A percentile compares a stretch with the other conserved stretches of the same genome.
These are phyloP conservation scores for Eristalis intricaria DNA, from an alignment of 2,888 invertebrate genomes.

Conservation along the genomic window DNA sequence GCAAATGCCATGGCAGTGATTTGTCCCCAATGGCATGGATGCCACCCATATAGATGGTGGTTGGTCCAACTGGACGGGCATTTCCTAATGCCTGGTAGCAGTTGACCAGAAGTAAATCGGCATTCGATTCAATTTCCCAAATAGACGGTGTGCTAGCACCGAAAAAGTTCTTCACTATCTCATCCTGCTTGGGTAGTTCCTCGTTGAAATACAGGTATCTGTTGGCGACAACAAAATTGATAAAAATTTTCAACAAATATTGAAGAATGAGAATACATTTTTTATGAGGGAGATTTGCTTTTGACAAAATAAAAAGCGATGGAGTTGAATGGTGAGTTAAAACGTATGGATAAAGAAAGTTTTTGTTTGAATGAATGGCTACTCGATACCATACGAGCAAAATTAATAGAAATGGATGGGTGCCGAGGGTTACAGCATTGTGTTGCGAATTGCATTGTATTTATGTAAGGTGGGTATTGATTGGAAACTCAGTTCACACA, in stretches of 20 bases:
- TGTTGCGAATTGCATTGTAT: too few relatives aligned
- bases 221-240: conserved; percentile 14
- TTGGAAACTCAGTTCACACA: too few relatives aligned
- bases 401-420: too few relatives aligned
- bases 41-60: conserved; percentile 74
- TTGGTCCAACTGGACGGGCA: conserved; percentile 73
- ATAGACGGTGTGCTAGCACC: conserved; percentile 73
- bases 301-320: not conserved
- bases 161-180: conserved; percentile 74
- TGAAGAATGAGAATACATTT: conserved; percentile 15
- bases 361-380: too few relatives aligned
- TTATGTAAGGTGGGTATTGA: too few relatives aligned
- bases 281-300: not conserved
- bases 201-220: conserved; percentile 74
- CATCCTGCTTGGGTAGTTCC: conserved; percentile 74
- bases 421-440: too few relatives aligned
- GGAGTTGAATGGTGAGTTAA: not conserved
- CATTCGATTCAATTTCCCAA: conserved; percentile 74
- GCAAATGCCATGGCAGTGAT: conserved; percentile 68
- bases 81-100: conserved; percentile 73
- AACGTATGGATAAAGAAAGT: not conserved
- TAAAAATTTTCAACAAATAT: conserved; percentile 41
- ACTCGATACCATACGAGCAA: too few relatives aligned
- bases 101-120: conserved; percentile 74
- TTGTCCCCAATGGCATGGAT: conserved; percentile 73